Percentiles rank a stretch among this genome's conserved stretches.
Conservation (phyloP, 2,888 invertebrate genomes). For the Eugnorisma glareosa region DNA sequence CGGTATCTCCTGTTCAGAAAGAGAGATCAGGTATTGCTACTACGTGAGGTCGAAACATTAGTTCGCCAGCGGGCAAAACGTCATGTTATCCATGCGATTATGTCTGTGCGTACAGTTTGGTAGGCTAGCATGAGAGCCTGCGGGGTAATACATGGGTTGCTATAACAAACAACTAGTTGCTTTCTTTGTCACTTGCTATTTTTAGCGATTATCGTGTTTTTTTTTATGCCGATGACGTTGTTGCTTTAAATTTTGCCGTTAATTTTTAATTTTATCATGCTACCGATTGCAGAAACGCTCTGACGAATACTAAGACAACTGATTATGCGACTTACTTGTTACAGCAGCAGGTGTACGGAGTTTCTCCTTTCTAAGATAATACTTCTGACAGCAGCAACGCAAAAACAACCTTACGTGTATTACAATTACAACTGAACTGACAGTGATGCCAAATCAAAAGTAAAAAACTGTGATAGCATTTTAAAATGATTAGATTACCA, state of each 20-base stretch:
- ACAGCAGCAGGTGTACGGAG: no score
- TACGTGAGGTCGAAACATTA: neutral
- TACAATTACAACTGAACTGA: no score
- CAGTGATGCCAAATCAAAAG: no score
- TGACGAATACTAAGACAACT: no score
- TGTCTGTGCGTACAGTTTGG: neutral
- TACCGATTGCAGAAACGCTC: neutral
- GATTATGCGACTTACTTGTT: no score
- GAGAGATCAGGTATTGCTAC: neutral
- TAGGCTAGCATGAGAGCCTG: neutral
- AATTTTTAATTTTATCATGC: neutral
- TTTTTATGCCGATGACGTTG: neutral
- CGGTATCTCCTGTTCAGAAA: neutral
- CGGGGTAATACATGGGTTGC: neutral
- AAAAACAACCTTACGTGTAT: no score
- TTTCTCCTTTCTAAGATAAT: no score
- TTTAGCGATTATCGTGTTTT: neutral
- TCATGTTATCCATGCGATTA: constrained; percentile 34
- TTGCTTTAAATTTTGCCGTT: no score
- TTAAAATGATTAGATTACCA: no score
- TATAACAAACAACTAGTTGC: neutral
- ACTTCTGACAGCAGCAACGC: no score
- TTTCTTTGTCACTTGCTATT: neutral
- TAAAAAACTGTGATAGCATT: no score
- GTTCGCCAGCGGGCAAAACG: constrained; percentile 14